Evolutionary conservation across 2,113 vertebrate species (phyloP).

Genomic region (Malurus alboscapulatus): DNA sequence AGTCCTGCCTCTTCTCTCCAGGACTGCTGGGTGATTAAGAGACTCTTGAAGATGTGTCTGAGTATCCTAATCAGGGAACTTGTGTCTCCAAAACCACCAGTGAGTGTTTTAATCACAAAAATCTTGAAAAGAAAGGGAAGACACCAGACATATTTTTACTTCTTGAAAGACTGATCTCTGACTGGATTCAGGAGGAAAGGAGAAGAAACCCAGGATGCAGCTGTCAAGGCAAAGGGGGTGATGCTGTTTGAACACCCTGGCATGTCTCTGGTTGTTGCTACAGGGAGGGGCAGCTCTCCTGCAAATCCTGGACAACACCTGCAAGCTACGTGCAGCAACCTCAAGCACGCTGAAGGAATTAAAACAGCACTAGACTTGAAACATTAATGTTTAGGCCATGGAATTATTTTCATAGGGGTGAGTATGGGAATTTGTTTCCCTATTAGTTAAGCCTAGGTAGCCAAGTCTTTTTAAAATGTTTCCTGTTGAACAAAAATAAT

Average conservation of each 20-base stretch:
- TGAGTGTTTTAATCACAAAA: not conserved
- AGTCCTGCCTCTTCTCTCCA: not conserved
- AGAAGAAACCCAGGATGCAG: not conserved
- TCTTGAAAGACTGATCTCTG: not conserved
- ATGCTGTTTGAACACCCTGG: not conserved
- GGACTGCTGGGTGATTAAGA: constrained; percentile 33
- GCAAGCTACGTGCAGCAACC: not conserved
- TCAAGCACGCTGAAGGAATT: not conserved
- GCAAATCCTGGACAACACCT: not conserved
- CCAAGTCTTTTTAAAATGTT: not conserved
- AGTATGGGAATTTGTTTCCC: not conserved
- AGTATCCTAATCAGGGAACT: constrained; percentile 42
- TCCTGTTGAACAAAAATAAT: not conserved
- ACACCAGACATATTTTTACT: not conserved
- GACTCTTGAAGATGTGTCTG: constrained; percentile 22
- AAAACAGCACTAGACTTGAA: not conserved
- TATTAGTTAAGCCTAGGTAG: not conserved
- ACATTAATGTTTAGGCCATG: not conserved
- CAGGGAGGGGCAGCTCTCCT: not conserved
- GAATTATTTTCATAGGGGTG: not conserved
- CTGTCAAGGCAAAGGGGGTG: not conserved
- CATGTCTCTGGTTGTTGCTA: not conserved
- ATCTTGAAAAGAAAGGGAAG: not conserved
- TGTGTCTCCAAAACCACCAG: not conserved
- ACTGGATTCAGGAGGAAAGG: not conserved